A percentile compares a stretch with the other conserved stretches of the same genome.
Conservation (phyloP, 2,113 vertebrate genomes). For the Odontophorus gujanensis region DNA sequence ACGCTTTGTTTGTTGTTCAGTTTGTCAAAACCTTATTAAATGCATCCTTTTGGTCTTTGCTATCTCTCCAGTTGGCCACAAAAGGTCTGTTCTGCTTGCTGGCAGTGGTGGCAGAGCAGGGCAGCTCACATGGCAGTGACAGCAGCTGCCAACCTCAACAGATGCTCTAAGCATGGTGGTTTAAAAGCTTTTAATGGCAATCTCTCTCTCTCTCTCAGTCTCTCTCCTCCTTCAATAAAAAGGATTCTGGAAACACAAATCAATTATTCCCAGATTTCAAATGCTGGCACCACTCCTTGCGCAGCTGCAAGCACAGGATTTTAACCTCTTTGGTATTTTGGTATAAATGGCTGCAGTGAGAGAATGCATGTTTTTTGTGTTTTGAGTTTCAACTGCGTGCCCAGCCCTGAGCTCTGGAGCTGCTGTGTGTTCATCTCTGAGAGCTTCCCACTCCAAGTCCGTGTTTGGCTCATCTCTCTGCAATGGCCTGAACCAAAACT, state of each 20-base stretch:
- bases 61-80: background rate
- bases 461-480: background rate
- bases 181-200: background rate
- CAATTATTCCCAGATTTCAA: slow-evolving; percentile 40
- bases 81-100: background rate
- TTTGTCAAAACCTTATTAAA: background rate
- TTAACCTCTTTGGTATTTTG: background rate
- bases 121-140: background rate
- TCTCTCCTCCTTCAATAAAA: background rate
- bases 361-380: background rate
- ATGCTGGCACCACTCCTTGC: background rate
- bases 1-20: background rate
- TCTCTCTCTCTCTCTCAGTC: background rate
- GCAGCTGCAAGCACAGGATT: background rate
- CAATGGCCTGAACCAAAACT: background rate
- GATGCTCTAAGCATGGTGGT: background rate
- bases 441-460: background rate
- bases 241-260: background rate
- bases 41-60: background rate
- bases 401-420: background rate
- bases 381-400: fast-evolving
- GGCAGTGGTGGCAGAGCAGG: background rate
- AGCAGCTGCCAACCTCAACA: background rate
- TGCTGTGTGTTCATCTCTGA: background rate
- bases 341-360: background rate